These are phyloP conservation scores for Atlantisia rogersi DNA, from an alignment of 2,113 vertebrate species.

Conservation along the genomic window DNA sequence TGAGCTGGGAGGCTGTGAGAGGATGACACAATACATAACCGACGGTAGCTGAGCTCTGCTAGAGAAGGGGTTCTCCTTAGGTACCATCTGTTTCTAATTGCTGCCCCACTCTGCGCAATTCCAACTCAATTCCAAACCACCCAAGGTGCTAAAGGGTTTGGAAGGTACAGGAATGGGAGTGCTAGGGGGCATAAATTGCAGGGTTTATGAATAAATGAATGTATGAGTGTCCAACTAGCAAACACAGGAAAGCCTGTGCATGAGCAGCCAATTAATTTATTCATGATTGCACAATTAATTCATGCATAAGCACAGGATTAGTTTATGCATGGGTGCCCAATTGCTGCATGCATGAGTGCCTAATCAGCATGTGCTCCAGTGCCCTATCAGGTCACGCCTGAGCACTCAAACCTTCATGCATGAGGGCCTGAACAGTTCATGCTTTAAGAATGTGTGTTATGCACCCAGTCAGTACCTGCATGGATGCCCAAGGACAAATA, in stretches of 20 bases:
- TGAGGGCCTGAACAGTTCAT: background rate
- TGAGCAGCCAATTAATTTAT: background rate
- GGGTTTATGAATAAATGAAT: background rate
- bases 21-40: background rate
- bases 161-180: slow-evolving; percentile 2
- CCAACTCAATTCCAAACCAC: slow-evolving; percentile 20
- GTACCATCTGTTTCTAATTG: slow-evolving; percentile 36
- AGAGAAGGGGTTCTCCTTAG: background rate
- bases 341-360: background rate
- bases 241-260: background rate
- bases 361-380: background rate
- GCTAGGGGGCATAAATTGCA: background rate
- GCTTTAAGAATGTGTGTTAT: background rate
- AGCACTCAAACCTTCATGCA: background rate
- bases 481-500: background rate
- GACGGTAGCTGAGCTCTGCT: slow-evolving; percentile 11
- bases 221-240: background rate
- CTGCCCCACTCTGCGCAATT: slow-evolving; percentile 17
- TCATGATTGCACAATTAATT: background rate
- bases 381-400: background rate
- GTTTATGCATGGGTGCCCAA: background rate
- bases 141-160: slow-evolving; percentile 43
- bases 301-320: background rate
- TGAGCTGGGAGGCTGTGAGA: background rate
- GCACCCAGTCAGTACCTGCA: background rate